A percentile compares a stretch with the other conserved stretches of the same genome.
These are phyloP conservation scores for Rhinoderma darwinii DNA, from an alignment of 2,113 vertebrate species.

Conservation along the genomic window DNA sequence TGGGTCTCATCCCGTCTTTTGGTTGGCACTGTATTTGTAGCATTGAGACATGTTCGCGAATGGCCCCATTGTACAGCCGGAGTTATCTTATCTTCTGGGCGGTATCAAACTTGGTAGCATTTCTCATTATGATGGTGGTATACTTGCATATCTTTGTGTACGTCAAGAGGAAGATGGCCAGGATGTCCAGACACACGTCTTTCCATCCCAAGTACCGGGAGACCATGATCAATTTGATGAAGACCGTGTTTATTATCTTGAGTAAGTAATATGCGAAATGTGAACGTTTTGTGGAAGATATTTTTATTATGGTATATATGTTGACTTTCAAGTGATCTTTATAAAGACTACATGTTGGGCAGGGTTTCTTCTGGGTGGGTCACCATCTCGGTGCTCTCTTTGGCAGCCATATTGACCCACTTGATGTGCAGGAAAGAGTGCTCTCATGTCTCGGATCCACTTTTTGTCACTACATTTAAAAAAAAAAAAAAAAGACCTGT, in stretches of 20 bases:
- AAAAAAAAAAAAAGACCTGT: no score
- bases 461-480: no score
- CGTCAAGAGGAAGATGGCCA: slow-evolving; percentile 76
- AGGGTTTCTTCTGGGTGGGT: not conserved
- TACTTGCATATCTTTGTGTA: slow-evolving; percentile 88
- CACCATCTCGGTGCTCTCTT: not conserved
- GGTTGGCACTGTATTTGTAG: slow-evolving; percentile 91
- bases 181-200: slow-evolving; percentile 75
- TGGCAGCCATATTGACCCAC: no score
- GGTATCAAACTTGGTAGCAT: slow-evolving; percentile 85
- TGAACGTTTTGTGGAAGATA: no score
- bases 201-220: slow-evolving; percentile 76
- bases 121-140: slow-evolving; percentile 85
- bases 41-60: slow-evolving; percentile 77
- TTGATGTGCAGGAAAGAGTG: no score
- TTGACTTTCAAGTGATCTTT: not conserved
- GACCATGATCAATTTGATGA: slow-evolving; percentile 86
- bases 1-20: slow-evolving; percentile 87
- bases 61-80: slow-evolving; percentile 87
- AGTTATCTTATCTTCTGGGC: slow-evolving; percentile 92
- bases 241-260: slow-evolving; percentile 89
- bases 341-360: not conserved
- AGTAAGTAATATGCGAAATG: slow-evolving; percentile 73
- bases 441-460: no score
- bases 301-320: no score